phyloP scores from a whole-genome alignment of 2,888 invertebrate genomes.

The Aricia artaxerxes region DNA sequence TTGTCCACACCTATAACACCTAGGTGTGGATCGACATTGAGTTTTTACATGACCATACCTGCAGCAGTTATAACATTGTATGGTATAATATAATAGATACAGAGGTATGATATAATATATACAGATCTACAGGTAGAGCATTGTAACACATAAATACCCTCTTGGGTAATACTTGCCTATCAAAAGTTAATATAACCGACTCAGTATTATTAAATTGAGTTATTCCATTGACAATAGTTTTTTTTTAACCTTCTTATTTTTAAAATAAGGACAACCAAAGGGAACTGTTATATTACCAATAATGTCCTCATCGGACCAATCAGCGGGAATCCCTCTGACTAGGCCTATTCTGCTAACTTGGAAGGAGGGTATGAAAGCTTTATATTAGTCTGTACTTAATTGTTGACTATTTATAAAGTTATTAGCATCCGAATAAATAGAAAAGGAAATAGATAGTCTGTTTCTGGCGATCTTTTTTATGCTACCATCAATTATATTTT shows the following conservation, averaged over 20 bases:
- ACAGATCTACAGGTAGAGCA: constrained; percentile 33
- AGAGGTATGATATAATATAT: constrained; percentile 33
- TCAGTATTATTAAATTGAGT: not conserved
- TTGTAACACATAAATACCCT: constrained; percentile 2
- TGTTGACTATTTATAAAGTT: not conserved
- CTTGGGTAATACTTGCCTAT: not conserved
- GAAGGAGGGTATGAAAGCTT: not conserved
- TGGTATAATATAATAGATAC: constrained; percentile 19
- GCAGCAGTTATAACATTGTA: constrained; percentile 38
- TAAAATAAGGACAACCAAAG: not conserved
- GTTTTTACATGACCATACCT: constrained; percentile 37
- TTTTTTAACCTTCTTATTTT: not conserved
- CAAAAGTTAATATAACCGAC: not conserved
- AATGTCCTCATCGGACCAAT: not conserved
- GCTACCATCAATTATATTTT: not conserved
- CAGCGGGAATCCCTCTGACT: not conserved
- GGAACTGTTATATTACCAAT: not conserved
- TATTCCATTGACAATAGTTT: not conserved
- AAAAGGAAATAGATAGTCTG: not conserved
- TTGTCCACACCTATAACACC: constrained; percentile 35
- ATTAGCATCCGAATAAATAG: not conserved
- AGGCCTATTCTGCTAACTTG: not conserved
- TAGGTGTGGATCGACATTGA: constrained; percentile 34
- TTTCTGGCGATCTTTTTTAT: not conserved
- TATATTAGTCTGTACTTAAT: not conserved